Evolutionary conservation across 2,888 invertebrate species (phyloP).

Genomic region (Caenorhabditis japonica): DNA sequence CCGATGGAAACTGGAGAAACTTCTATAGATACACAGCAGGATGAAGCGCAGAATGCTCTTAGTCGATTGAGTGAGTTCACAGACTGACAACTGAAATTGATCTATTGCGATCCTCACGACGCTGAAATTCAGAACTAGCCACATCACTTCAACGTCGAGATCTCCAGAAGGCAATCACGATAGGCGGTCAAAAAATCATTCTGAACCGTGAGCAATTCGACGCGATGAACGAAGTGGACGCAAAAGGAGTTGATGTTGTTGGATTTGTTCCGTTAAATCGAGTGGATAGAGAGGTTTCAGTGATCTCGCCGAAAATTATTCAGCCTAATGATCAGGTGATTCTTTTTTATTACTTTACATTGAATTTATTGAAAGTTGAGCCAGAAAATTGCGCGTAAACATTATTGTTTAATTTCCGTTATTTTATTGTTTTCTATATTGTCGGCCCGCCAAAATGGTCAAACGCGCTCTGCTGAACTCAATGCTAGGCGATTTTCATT

Average conservation of each 20-base stretch:
- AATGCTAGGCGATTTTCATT: no score
- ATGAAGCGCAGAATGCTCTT: not conserved
- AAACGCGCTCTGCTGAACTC: no score
- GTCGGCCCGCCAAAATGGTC: no score
- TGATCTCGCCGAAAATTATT: constrained; percentile 38
- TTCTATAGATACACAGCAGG: not conserved
- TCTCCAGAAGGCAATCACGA: constrained; percentile 52
- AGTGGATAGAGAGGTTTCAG: constrained; percentile 30
- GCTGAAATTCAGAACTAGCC: no score
- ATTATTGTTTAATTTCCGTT: no score
- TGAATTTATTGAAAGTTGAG: no score
- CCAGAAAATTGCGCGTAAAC: no score
- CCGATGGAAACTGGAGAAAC: no score
- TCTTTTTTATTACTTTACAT: not conserved
- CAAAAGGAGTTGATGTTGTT: constrained; percentile 39
- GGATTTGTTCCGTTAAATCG: constrained; percentile 37
- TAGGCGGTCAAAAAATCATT: constrained; percentile 58
- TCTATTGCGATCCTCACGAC: no score
- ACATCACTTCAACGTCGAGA: constrained; percentile 14
- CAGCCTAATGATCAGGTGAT: constrained; percentile 50
- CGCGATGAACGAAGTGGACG: constrained; percentile 23
- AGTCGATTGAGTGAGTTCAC: no score
- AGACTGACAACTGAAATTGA: no score
- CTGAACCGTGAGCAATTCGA: constrained; percentile 47
- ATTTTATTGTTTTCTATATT: no score